phyloP scores from a whole-genome alignment of 1,140 invertebrate species.

The Mactra quadrangularis region DNA sequence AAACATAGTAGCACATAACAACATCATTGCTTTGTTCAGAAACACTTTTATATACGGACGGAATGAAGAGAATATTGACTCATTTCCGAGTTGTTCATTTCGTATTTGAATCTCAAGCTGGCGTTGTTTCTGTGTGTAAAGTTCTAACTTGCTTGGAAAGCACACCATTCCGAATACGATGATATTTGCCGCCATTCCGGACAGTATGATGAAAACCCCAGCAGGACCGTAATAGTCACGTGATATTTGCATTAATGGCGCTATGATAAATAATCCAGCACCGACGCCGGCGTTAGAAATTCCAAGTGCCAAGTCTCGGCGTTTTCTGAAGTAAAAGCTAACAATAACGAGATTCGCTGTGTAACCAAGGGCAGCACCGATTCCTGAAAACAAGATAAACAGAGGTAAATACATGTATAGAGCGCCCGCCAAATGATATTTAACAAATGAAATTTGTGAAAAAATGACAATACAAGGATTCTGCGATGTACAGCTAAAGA shows the following conservation, averaged over 20 bases:
- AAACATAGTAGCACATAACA: conserved; percentile 31
- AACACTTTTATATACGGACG: neutral
- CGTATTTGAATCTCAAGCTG: neutral
- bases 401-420: too few species aligned
- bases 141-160: conserved; percentile 41
- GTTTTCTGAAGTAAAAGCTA: conserved; percentile 40
- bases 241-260: conserved; percentile 35
- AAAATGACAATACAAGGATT: too few species aligned
- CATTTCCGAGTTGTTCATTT: too few species aligned
- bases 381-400: conserved; percentile 48
- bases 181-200: conserved; percentile 32
- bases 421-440: too few species aligned
- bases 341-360: conserved; percentile 48
- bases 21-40: conserved; percentile 3
- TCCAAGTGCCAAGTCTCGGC: conserved; percentile 39
- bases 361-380: conserved; percentile 47
- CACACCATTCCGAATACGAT: conserved; percentile 46
- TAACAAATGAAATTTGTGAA: too few species aligned
- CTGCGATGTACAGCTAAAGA: too few species aligned
- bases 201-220: conserved; percentile 54
- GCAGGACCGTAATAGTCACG: conserved; percentile 39
- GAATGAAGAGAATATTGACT: neutral
- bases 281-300: conserved; percentile 50
- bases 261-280: conserved; percentile 39
- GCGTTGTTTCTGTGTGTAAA: conserved; percentile 2